phyloP scores from a whole-genome alignment of 2,113 vertebrate species.

The Sakesphorus luctuosus region DNA sequence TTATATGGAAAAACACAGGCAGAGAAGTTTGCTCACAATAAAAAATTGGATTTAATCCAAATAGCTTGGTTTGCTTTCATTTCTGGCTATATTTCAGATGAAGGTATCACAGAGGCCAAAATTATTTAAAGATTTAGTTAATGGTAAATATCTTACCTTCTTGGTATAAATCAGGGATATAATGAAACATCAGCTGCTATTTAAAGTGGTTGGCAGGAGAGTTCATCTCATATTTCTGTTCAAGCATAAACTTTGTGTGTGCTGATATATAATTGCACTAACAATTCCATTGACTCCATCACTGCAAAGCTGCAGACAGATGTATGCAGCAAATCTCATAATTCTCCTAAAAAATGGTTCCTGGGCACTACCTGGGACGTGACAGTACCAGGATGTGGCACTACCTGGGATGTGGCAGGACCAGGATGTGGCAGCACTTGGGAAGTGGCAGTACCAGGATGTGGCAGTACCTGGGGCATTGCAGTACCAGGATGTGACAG shows the following conservation, averaged over 20 bases:
- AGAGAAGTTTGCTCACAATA: not conserved
- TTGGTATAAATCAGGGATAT: not conserved
- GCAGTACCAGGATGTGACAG: no score
- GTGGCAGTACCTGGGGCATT: no score
- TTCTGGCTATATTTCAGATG: not conserved
- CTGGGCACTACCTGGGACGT: not conserved
- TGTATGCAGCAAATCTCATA: not conserved
- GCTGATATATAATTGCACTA: not conserved
- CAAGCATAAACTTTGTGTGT: not conserved
- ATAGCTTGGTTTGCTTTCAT: not conserved
- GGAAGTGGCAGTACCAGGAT: not conserved
- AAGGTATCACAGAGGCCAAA: not conserved
- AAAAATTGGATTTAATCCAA: not conserved
- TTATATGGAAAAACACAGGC: conserved; percentile 1
- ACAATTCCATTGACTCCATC: not conserved
- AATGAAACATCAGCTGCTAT: conserved; percentile 4
- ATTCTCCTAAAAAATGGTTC: not conserved
- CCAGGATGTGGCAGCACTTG: no score
- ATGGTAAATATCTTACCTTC: not conserved
- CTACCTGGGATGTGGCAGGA: not conserved
- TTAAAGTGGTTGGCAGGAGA: not conserved
- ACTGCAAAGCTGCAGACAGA: not conserved
- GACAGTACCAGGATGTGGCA: no score
- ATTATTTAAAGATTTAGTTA: not conserved
- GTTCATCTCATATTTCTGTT: not conserved